These are phyloP conservation scores for Chaetops frenatus DNA, from an alignment of 2,113 vertebrate species.

Conservation along the genomic window DNA sequence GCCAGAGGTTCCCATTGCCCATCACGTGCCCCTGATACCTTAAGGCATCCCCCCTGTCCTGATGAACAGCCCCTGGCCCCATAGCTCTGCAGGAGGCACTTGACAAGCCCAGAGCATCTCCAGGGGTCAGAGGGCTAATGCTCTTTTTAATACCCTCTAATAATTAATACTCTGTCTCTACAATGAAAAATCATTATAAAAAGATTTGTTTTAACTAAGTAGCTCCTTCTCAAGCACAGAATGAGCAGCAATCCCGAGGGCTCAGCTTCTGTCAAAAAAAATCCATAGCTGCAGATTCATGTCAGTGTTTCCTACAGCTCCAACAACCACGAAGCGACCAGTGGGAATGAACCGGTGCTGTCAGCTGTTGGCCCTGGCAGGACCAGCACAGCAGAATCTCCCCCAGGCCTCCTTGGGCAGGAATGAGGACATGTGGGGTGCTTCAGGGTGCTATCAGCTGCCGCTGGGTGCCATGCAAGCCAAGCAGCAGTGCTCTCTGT, in stretches of 20 bases:
- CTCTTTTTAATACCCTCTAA: slow-evolving; percentile 9
- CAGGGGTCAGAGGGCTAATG: background rate
- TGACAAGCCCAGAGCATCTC: background rate
- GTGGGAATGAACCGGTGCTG: accelerated
- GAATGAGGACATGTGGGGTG: background rate
- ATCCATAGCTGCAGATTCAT: slow-evolving; percentile 45
- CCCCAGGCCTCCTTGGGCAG: background rate
- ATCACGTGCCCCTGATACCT: background rate
- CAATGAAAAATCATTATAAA: slow-evolving; percentile 39
- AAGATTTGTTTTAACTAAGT: slow-evolving; percentile 23
- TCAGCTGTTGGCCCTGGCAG: accelerated
- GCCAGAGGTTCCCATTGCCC: background rate
- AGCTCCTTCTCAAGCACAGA: background rate
- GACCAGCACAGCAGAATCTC: accelerated
- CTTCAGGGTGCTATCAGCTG: background rate
- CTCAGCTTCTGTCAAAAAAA: slow-evolving; percentile 42
- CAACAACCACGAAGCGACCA: background rate
- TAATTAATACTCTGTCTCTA: slow-evolving; percentile 49
- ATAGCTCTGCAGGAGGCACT: background rate
- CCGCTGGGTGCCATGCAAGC: background rate
- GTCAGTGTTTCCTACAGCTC: background rate
- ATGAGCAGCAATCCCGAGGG: slow-evolving; percentile 15
- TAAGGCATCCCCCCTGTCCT: background rate
- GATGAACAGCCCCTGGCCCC: background rate
- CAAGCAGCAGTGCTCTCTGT: accelerated